Base-by-base conservation (phyloP, 2,888 invertebrate species). In the Microctonus hyperodae region DNA sequence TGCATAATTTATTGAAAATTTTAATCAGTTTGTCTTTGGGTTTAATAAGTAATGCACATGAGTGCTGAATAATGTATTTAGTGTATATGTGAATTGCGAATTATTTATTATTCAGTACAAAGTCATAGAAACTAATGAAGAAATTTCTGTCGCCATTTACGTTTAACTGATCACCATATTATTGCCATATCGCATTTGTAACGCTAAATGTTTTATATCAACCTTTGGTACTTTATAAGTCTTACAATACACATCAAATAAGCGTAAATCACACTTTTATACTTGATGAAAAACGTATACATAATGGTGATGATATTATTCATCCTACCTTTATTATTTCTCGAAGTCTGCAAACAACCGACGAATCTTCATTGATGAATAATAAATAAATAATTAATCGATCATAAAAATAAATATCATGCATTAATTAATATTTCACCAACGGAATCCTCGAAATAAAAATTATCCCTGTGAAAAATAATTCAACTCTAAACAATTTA, bases 301-400 rank as follows among this genome's bases (percentile, higher is more conserved):
- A n/a, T n/a, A n/a, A n/a, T 59, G 16, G 23, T 60, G 20, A 23
- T 65, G 51, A 40, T 31, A 48, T 50, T 22, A 48, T 50, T 23
- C 20, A 59, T 37, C 25, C 58, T 65, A 65, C 65, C 65, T 65
- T 50, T 1, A 20, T 58, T 63, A 25, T 51, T 9, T 33, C 58
- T 23, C 50, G 65, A 1, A 37, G 35, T 53, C 50, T 25, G 23
- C 13, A n/a, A 20, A 16, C n/a, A 48, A 58, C 22, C 10, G 22
- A 23, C n/a, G 2, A 57, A 65, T 65, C 65, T 65, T 65, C 65
- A 65, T 53, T 51, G 65, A 31, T 11, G 65, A 40, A 13, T 37
- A 28, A 13, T 20, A 13, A 51, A 23, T 25, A 0, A 16, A 4
- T 10, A 1, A 20, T 6, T 10, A 1, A 20, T 6, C n/a, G 7